Evolutionary conservation across 2,797 vertebrate species (phyloP).

Genomic region (Okamejei kenojei): DNA sequence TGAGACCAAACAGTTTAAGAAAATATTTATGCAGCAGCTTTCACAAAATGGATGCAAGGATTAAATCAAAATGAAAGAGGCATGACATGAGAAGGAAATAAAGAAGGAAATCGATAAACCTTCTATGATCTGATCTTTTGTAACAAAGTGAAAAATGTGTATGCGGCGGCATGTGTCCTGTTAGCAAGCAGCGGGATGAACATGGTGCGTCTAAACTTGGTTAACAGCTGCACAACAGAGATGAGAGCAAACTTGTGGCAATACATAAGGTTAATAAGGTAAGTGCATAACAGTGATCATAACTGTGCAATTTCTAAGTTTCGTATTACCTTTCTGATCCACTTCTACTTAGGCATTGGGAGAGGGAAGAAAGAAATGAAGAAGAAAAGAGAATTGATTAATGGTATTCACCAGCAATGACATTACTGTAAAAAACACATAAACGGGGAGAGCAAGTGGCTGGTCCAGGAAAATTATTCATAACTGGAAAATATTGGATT

Average conservation of each 20-base stretch:
- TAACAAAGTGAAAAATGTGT: slow-evolving; percentile 12
- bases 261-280: slow-evolving; percentile 5
- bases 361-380: slow-evolving; percentile 72
- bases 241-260: background rate
- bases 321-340: slow-evolving; percentile 99
- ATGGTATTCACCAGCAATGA: slow-evolving; percentile 50
- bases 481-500: background rate
- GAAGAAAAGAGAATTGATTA: slow-evolving; percentile 73
- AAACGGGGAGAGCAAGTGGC: background rate
- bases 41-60: background rate
- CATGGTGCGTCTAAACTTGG: background rate
- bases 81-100: slow-evolving; percentile 3
- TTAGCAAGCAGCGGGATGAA: slow-evolving; percentile 28
- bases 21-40: background rate
- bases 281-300: background rate
- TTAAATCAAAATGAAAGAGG: background rate
- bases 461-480: background rate
- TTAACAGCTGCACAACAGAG: background rate
- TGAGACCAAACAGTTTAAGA: slow-evolving; percentile 9
- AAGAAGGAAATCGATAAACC: background rate
- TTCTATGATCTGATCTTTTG: slow-evolving; percentile 10
- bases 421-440: slow-evolving; percentile 32
- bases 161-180: slow-evolving; percentile 4
- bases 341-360: slow-evolving; percentile 90
- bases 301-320: slow-evolving; percentile 67